phyloP scores from a whole-genome alignment of 2,888 invertebrate genomes.

The Drosophila rellima region DNA sequence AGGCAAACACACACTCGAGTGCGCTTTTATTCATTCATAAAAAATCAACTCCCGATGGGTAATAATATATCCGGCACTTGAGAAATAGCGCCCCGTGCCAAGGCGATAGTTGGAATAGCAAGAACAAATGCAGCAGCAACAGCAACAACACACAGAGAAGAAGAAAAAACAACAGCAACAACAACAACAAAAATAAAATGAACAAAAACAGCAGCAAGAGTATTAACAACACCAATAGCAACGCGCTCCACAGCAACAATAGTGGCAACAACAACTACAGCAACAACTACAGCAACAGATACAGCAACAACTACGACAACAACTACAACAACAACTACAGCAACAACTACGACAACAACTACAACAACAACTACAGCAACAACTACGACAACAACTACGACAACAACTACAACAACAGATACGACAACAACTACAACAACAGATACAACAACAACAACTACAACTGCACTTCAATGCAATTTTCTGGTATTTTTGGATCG shows the following conservation, averaged over 20 bases:
- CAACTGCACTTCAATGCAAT: slow-evolving; percentile 48
- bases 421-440: background rate
- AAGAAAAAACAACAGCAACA: background rate
- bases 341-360: no score
- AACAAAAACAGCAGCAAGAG: background rate
- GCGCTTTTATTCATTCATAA: slow-evolving; percentile 59
- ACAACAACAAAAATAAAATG: slow-evolving; percentile 12
- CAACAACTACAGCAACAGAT: no score
- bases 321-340: background rate
- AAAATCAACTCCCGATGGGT: slow-evolving; percentile 58
- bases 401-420: background rate
- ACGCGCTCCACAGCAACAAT: slow-evolving; percentile 12
- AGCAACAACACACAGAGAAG: slow-evolving; percentile 3
- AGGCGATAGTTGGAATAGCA: slow-evolving; percentile 30
- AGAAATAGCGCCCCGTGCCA: slow-evolving; percentile 53
- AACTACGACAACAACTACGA: background rate
- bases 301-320: background rate
- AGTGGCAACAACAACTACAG: background rate
- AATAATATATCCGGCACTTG: slow-evolving; percentile 70
- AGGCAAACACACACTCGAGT: slow-evolving; percentile 22
- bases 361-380: background rate
- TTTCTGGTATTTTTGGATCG: slow-evolving; percentile 63
- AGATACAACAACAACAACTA: background rate
- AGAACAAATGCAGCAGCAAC: slow-evolving; percentile 5
- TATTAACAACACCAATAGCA: slow-evolving; percentile 10